Base-by-base conservation (phyloP, 1,140 invertebrate genomes). In the Aphis gossypii region DNA sequence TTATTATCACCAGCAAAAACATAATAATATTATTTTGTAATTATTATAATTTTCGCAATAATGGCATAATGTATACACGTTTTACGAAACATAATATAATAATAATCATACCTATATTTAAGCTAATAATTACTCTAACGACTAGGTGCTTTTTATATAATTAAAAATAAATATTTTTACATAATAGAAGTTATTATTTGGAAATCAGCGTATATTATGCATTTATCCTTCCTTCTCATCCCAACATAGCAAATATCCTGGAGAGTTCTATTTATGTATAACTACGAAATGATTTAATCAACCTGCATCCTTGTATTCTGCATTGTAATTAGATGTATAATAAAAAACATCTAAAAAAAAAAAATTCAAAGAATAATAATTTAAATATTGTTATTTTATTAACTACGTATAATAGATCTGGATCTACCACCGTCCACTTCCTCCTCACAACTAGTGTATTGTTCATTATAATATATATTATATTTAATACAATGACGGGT, bases 1-100 rank as follows among this genome's bases (percentile, higher is more conserved):
- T n/a, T 76, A 76, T 18, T 6, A 76, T n/a, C 30, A n/a, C 60
- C 5, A 76, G 30, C 60, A n/a, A n/a, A n/a, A n/a, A 76, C 60
- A 76, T 76, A 76, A 76, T 20, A n/a, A 76, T 76, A 76, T 76
- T 76, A 76, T 76, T n/a, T 76, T 76, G 11, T 76, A 76, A 76
- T 76, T 76, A 76, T 76, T 76, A 76, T n/a, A n/a, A 76, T 76
- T 76, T n/a, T 76, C 14, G 30, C n/a, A 76, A n/a, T 76, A n/a
- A 76, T 76, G 30, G 14, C 30, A 76, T 76, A n/a, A 76, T n/a
- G 30, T n/a, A 18, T n/a, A 18, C 60, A 18, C 30, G 60, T 76
- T n/a, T 76, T 30, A 76, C 14, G 30, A 76, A 76, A 76, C 60
- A 76, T n/a, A 76, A 68, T 68, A 60, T 30, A 60, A n/a, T 68